Conservation (phyloP, 2,888 invertebrate genomes). For the Dyspetes luteomarginatus region DNA sequence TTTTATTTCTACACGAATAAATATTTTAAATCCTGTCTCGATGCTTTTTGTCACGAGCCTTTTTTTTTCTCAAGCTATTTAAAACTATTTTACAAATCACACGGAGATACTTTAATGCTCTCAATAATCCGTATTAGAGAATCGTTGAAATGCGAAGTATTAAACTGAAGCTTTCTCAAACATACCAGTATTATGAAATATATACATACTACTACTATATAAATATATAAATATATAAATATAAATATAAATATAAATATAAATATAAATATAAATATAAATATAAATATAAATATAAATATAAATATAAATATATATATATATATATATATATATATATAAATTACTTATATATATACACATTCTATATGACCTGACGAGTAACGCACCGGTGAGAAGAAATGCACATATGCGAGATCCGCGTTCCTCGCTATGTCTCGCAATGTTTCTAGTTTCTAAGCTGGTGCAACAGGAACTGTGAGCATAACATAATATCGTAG, state of each 20-base stretch:
- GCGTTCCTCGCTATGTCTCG: slow-evolving; percentile 58
- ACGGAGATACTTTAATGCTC: neutral
- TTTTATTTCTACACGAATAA: neutral
- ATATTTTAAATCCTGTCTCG: neutral
- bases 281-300: too few relatives aligned
- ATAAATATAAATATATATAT: neutral
- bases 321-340: neutral
- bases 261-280: neutral
- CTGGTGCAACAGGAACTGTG: slow-evolving; percentile 49
- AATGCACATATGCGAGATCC: slow-evolving; percentile 40
- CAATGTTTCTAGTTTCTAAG: slow-evolving; percentile 46
- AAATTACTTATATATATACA: neutral
- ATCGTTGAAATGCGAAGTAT: neutral
- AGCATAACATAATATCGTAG: slow-evolving; percentile 4
- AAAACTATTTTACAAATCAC: neutral
- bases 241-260: neutral
- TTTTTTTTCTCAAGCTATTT: neutral
- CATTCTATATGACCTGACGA: slow-evolving; percentile 6
- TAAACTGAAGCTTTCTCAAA: slow-evolving; percentile 31
- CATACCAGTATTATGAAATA: slow-evolving; percentile 29
- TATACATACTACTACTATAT: slow-evolving; percentile 5
- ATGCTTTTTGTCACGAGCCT: neutral
- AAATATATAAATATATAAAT: slow-evolving; percentile 21
- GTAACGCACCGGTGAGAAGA: slow-evolving; percentile 48
- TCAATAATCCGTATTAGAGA: neutral